Percentiles rank a stretch among this genome's conserved stretches.
These are phyloP conservation scores for Synergus gifuensis DNA, from an alignment of 2,888 invertebrate species.

Conservation along the genomic window DNA sequence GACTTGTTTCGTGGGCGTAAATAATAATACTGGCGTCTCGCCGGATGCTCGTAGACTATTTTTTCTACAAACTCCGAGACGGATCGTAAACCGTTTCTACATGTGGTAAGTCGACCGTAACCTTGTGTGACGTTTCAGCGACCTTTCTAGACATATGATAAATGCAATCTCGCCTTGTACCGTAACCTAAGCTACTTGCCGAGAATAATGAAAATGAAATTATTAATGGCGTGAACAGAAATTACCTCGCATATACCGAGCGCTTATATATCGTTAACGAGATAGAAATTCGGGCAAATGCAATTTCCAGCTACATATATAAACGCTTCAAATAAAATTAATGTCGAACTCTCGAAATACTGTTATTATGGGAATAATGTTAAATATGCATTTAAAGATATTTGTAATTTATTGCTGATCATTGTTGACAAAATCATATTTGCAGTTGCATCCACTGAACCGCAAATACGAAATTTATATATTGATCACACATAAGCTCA, in stretches of 20 bases:
- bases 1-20: conserved; percentile 69
- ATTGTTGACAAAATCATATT: conserved; percentile 9
- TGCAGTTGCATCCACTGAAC: neutral
- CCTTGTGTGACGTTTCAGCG: conserved; percentile 57
- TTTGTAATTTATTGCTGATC: neutral
- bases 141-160: conserved; percentile 50
- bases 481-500: neutral
- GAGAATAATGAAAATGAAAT: conserved; percentile 49
- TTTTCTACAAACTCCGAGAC: conserved; percentile 61
- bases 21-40: conserved; percentile 63
- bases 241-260: conserved; percentile 12
- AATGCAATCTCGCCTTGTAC: conserved; percentile 48
- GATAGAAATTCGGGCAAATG: conserved; percentile 22
- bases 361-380: neutral
- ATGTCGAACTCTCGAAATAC: neutral
- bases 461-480: neutral
- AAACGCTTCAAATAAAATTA: conserved; percentile 27
- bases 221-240: conserved; percentile 47
- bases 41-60: conserved; percentile 64
- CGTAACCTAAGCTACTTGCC: conserved; percentile 41
- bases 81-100: conserved; percentile 64
- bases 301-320: conserved; percentile 15
- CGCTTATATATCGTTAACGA: neutral
- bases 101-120: conserved; percentile 61
- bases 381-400: neutral